Evolutionary conservation across 2,797 vertebrate genomes (phyloP).

Genomic region (Choloepus didactylus): DNA sequence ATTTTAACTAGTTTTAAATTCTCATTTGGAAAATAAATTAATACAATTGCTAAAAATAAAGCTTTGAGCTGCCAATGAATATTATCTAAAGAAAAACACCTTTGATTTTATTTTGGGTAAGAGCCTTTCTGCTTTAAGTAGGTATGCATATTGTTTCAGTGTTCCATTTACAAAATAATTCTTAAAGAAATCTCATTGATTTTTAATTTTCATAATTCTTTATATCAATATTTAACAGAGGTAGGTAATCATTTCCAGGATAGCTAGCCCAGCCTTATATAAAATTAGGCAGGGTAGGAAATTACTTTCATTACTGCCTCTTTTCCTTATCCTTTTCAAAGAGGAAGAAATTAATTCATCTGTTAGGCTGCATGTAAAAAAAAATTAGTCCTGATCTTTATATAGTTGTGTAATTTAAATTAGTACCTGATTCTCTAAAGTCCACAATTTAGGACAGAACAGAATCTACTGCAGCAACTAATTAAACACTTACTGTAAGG

Average conservation of each 20-base stretch:
- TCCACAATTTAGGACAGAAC: conserved; percentile 91
- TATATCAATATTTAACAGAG: conserved; percentile 82
- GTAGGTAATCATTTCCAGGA: conserved; percentile 75
- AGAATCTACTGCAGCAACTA: conserved; percentile 90
- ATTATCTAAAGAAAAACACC: conserved; percentile 57
- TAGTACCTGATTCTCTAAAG: conserved; percentile 90
- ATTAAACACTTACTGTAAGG: conserved; percentile 93
- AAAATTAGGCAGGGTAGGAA: conserved; percentile 79
- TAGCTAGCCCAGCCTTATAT: conserved; percentile 65
- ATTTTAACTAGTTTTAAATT: conserved; percentile 44
- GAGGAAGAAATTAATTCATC: conserved; percentile 87
- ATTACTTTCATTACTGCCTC: conserved; percentile 81
- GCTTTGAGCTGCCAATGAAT: not conserved
- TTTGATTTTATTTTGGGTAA: conserved; percentile 20
- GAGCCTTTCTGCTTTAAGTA: conserved; percentile 14
- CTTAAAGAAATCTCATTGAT: conserved; percentile 58
- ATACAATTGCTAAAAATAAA: not conserved
- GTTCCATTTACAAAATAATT: conserved; percentile 75
- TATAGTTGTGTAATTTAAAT: conserved; percentile 90
- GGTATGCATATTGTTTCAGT: conserved; percentile 56
- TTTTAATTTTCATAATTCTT: conserved; percentile 71
- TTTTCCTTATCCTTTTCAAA: conserved; percentile 85
- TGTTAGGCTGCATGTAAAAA: conserved; percentile 85
- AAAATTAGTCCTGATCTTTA: conserved; percentile 88
- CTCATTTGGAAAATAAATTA: conserved; percentile 44